Percentiles rank a stretch among this genome's conserved stretches.
Conservation (phyloP, 2,113 vertebrate genomes). For the Harpagus bidentatus region DNA sequence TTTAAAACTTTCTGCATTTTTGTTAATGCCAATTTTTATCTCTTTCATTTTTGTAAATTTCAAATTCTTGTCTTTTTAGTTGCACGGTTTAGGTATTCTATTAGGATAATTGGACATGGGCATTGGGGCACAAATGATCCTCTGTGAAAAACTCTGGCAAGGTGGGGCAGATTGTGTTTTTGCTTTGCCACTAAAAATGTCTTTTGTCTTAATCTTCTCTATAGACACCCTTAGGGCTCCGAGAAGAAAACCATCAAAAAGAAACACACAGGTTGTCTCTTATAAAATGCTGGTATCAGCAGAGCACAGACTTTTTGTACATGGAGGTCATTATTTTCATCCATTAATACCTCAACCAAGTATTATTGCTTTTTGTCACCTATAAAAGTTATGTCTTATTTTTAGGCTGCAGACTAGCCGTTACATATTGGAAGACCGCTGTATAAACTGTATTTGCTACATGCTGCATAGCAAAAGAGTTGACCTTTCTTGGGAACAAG, state of each 20-base stretch:
- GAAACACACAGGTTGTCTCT: background rate
- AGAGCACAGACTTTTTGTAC: background rate
- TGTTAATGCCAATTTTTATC: background rate
- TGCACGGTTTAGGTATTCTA: background rate
- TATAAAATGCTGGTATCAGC: background rate
- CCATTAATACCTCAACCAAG: background rate
- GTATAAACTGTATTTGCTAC: background rate
- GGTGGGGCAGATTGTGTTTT: background rate
- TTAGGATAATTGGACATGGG: background rate
- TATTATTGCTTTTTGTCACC: background rate
- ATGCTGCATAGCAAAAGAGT: slow-evolving; percentile 25
- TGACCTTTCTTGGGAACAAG: slow-evolving; percentile 52
- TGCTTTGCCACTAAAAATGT: background rate
- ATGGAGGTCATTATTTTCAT: background rate
- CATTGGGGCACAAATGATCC: background rate
- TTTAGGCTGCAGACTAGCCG: background rate
- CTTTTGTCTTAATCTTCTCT: slow-evolving; percentile 15
- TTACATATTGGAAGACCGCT: background rate
- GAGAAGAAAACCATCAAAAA: background rate
- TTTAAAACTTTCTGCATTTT: background rate
- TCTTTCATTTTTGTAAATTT: background rate
- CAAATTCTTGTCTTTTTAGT: background rate
- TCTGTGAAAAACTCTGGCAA: background rate
- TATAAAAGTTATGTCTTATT: background rate
- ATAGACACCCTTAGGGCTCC: background rate